Evolutionary conservation across 2,888 invertebrate species (phyloP), one percentile per base, ranked within the genome.

Genomic region (Tachina grossa): DNA sequence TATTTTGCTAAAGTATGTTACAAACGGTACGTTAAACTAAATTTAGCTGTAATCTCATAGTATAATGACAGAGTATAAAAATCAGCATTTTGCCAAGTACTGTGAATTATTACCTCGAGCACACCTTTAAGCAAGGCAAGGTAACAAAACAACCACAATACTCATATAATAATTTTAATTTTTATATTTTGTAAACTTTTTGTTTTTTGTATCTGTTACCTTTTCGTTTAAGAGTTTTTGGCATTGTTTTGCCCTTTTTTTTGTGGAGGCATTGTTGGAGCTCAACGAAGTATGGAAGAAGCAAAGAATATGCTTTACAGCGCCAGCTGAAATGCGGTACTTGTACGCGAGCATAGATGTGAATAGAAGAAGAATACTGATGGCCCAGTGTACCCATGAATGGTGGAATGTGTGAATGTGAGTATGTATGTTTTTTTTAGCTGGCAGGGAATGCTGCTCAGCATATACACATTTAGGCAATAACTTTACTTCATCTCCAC

Each of bases 101-200:
- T 83, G 78, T 91, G 90, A 91, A 91, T 91, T 91, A 91, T 91
- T 91, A 91, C 91, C 92, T 88, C 89, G 90, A 91, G 91, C 91
- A 91, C 91, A 91, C 91, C 91, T 91, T 91, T 90, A 91, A 91
- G 92, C 86, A 83, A 86, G 81, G 75, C 83, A 81, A 86, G 85
- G 88, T 84, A 87, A 81, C 81, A 79, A 51, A 85, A 80, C 85
- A 84, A 81, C 49, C 45, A 16, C 61, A 43, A 61, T 76, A 45
- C 49, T 86, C 86, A 61, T 55, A 78, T 74, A 78, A 83, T 1
- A 19, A 11, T 61, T 61, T 31, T 31, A 31, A 31, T 31, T 31
- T 31, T 31, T 31, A 72, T 72, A 39, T 66, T 65, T 63, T n/a
- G 14, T 39, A 13, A 65, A 6, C 61, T 63, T 77, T 72, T 51